phyloP scores from a whole-genome alignment of 1,140 invertebrate species.

The Bombus affinis region DNA sequence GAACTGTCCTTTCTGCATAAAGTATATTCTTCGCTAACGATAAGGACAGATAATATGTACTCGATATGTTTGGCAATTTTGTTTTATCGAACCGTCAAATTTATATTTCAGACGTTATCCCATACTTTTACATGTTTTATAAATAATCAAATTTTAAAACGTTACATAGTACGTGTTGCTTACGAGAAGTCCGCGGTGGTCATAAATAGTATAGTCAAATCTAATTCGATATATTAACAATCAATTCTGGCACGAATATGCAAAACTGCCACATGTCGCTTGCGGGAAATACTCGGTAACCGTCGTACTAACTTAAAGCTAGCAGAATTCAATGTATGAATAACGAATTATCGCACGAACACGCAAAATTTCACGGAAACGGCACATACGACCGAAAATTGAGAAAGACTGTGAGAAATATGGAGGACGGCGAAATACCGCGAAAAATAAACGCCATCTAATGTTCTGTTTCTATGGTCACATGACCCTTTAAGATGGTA shows the following conservation, averaged over 20 bases:
- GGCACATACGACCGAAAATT: not conserved
- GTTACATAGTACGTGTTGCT: not conserved
- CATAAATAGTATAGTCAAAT: not conserved
- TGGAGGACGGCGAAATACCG: not conserved
- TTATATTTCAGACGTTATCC: not conserved
- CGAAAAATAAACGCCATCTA: constrained; percentile 1
- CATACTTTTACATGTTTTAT: not conserved
- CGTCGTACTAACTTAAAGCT: no score
- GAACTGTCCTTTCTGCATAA: not conserved
- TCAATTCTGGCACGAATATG: no score
- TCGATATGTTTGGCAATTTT: not conserved
- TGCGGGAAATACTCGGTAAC: no score
- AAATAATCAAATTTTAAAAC: not conserved
- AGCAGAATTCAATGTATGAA: no score
- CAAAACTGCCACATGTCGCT: no score
- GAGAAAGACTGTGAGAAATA: not conserved
- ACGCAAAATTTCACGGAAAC: not conserved
- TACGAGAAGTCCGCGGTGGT: not conserved
- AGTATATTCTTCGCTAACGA: not conserved
- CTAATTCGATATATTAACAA: not conserved
- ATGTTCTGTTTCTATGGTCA: not conserved
- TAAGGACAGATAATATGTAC: not conserved
- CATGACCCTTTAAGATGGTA: not conserved
- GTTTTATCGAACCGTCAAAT: not conserved
- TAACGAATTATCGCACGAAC: constrained; percentile 8